A percentile compares a stretch with the other conserved stretches of the same genome.
Conservation (phyloP, 2,113 vertebrate species). For the Bostrychus sinensis region DNA sequence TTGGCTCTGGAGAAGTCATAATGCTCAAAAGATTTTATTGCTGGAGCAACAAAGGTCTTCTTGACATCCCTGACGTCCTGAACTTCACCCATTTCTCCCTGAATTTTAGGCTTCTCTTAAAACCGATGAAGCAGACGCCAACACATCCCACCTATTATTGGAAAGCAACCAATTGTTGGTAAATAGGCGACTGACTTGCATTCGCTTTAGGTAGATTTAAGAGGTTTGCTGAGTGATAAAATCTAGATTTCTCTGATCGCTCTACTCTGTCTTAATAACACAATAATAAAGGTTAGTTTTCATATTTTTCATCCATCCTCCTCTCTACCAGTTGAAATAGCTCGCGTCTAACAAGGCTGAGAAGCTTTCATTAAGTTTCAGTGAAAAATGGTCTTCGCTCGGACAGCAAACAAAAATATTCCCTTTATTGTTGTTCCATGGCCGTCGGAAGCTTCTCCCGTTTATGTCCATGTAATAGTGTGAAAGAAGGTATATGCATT, state of each 20-base stretch:
- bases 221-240: conserved; percentile 24
- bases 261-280: conserved; percentile 42
- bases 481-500: conserved; percentile 21
- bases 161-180: conserved; percentile 44
- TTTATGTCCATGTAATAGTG: conserved; percentile 36
- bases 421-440: conserved; percentile 41
- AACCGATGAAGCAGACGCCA: conserved; percentile 42
- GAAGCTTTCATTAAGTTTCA: conserved; percentile 49
- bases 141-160: conserved; percentile 70
- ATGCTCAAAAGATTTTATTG: conserved; percentile 93
- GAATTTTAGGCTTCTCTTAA: conserved; percentile 9
- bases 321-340: conserved; percentile 43
- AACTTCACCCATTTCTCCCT: conserved; percentile 86
- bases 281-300: conserved; percentile 41
- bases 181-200: background rate
- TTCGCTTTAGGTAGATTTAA: background rate
- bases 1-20: conserved; percentile 95
- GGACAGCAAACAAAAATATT: conserved; percentile 21
- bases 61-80: conserved; percentile 82
- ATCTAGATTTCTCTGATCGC: background rate
- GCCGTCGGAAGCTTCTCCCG: conserved; percentile 11
- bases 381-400: conserved; percentile 22
- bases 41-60: conserved; percentile 90
- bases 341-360: conserved; percentile 53
- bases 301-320: conserved; percentile 72